A percentile compares a stretch with the other conserved stretches of the same genome.
Conservation (phyloP, 1,140 invertebrate genomes). For the Achatina immaculata region DNA sequence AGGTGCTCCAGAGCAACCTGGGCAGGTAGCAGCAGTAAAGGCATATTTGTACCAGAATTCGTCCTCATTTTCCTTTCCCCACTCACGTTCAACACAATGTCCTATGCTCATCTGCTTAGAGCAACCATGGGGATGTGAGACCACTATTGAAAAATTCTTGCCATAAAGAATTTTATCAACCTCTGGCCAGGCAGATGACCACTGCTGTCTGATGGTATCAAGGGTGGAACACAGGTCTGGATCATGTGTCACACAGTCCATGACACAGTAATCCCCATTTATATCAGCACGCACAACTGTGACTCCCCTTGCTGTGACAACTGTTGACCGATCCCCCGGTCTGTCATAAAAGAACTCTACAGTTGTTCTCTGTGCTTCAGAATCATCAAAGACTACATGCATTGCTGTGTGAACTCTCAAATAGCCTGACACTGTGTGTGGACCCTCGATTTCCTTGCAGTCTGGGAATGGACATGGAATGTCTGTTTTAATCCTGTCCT, state of each 20-base stretch:
- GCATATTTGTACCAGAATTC: not conserved
- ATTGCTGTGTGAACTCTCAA: conserved; percentile 14
- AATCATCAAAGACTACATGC: conserved; percentile 24
- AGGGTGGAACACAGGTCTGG: not conserved
- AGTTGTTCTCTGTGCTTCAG: conserved; percentile 5
- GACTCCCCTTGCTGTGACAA: not conserved
- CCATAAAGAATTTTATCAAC: not conserved
- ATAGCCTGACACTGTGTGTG: not conserved
- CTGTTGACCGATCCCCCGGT: not conserved
- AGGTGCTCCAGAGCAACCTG: conserved; percentile 11
- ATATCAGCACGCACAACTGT: not conserved
- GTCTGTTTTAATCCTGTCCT: conserved; percentile 5
- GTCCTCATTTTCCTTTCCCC: not conserved
- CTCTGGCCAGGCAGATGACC: not conserved
- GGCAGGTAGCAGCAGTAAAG: conserved; percentile 1
- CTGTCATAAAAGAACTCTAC: conserved; percentile 10
- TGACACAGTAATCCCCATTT: not conserved
- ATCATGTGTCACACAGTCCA: conserved; percentile 9
- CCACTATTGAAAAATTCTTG: not conserved
- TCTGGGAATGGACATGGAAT: conserved; percentile 15
- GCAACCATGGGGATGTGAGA: conserved; percentile 29
- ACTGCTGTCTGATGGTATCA: not conserved
- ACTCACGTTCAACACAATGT: not conserved
- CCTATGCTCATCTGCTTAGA: conserved; percentile 5
- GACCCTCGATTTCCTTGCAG: not conserved